Base-by-base conservation (phyloP, 2,797 vertebrate species). In the Bryconaethiops microstoma region DNA sequence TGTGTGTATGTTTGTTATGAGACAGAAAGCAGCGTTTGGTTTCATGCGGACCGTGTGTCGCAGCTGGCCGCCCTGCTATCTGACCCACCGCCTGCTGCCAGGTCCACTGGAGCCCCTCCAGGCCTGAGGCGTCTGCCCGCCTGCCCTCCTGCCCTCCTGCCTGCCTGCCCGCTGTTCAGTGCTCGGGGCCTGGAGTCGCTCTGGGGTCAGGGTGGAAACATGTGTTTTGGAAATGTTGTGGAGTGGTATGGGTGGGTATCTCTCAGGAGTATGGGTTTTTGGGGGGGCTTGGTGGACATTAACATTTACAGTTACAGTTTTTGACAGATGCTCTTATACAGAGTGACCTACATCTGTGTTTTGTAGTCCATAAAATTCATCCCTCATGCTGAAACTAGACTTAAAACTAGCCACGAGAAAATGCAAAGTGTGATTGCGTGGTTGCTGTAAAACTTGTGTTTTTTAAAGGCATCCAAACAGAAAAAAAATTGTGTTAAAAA, bases 21-120 rank as follows among this genome's bases (percentile, higher is more conserved):
- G 85, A 92, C 90, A 90, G 88, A 90, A 87, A 89, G 87, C 87
- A 88, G 91, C 86, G 80, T 90, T 92, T 92, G 89, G 93, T 93
- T 92, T 93, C 91, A 89, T 80, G 86, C 90, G 90, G 88, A 88
- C 87, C 82, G 87, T 87, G 89, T 92, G 91, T 90, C 90, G 42
- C 79, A 83, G 60, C 84, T 84, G 86, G 81, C 79, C 86, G 82
- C 48, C 88, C 87, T 84, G 88, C 90, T 89, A 90, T 88, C 86
- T 84, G 87, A 86, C 83, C 85, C 83, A 65, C 78, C 54, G 62
- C 63, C 59, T 54, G 60, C 74, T 68, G 70, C 42, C 82, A 59
- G 78, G 73, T 45, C 82, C 80, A 75, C 78, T 85, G 73, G 71
- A 69, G 60, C 29, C 75, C 65, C 73, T 77, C 76, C 82, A 67